A percentile compares a stretch with the other conserved stretches of the same genome.
Conservation (phyloP, 2,113 vertebrate genomes). For the Xerus inauris region DNA sequence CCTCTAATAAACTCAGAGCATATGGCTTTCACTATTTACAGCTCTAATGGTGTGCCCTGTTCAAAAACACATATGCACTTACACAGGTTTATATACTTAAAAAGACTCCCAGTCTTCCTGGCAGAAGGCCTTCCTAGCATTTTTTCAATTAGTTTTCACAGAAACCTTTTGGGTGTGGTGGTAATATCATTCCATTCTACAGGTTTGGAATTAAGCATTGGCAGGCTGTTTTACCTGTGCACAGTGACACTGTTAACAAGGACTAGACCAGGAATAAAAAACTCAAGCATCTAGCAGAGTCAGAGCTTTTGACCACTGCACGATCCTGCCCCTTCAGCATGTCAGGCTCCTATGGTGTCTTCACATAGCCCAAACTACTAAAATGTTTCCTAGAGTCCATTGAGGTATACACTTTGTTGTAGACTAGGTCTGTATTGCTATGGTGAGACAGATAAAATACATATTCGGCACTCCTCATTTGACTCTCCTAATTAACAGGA, state of each 20-base stretch:
- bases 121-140: background rate
- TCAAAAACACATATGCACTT: background rate
- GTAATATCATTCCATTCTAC: background rate
- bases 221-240: background rate
- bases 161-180: background rate
- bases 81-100: background rate
- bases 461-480: background rate
- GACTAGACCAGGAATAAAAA: background rate
- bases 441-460: background rate
- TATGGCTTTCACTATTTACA: background rate
- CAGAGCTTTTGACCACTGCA: background rate
- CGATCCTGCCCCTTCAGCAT: background rate
- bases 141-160: background rate
- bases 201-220: background rate
- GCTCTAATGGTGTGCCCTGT: background rate
- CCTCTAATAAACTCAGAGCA: background rate
- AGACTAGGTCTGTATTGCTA: background rate
- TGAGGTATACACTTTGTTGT: background rate
- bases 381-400: background rate
- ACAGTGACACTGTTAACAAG: background rate
- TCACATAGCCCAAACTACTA: background rate
- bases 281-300: background rate
- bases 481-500: background rate
- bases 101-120: background rate
- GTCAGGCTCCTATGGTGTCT: background rate